A percentile compares a stretch with the other conserved stretches of the same genome.
Conservation (phyloP, 2,888 invertebrate genomes). For the Formica aserva region DNA sequence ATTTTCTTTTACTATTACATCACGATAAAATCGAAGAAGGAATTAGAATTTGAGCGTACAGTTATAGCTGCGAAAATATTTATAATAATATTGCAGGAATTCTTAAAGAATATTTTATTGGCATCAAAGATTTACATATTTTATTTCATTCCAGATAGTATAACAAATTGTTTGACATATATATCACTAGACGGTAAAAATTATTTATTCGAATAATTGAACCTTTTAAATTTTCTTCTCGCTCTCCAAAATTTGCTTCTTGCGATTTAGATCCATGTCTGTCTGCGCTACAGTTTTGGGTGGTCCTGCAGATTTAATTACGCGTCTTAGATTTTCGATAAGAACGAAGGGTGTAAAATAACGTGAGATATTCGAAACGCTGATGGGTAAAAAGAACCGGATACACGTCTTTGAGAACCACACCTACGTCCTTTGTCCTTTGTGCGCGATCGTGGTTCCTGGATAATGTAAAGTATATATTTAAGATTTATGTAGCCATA, state of each 20-base stretch:
- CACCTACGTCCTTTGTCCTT: constrained; percentile 22
- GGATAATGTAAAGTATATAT: not conserved
- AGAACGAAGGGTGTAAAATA: constrained; percentile 11
- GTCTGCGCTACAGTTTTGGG: not conserved
- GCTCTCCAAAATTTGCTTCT: not conserved
- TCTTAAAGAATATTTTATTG: not conserved
- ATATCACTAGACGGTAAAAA: not conserved
- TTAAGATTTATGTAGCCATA: not conserved
- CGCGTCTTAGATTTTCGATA: not conserved
- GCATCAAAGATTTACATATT: not conserved
- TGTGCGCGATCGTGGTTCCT: not conserved
- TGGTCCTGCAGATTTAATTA: constrained; percentile 49
- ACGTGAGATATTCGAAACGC: constrained; percentile 28
- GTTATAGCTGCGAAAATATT: not conserved
- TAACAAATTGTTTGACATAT: not conserved
- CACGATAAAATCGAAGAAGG: not conserved
- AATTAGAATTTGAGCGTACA: not conserved
- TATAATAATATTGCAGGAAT: not conserved
- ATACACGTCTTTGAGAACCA: not conserved
- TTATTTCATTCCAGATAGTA: not conserved
- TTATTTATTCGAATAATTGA: not conserved
- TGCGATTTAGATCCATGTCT: not conserved
- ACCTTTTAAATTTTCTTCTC: not conserved
- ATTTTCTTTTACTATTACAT: not conserved
- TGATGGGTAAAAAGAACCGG: not conserved